A percentile compares a stretch with the other conserved stretches of the same genome.
Conservation (phyloP, 1,140 invertebrate genomes). For the Ceratitis capitata region DNA sequence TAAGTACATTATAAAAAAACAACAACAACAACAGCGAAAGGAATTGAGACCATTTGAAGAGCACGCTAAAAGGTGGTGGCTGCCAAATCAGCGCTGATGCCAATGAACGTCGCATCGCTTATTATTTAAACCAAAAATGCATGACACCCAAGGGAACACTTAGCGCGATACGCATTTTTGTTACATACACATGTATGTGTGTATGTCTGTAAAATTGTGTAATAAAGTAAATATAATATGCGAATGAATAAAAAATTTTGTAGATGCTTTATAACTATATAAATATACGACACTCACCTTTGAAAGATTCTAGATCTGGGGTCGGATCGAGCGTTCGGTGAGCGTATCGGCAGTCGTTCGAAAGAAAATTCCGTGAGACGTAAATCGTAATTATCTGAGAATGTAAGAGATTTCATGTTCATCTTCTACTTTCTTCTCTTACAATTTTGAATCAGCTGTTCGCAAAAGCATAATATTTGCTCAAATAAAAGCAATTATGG, state of each 20-base stretch:
- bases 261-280: not conserved
- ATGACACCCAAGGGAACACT: constrained; percentile 64
- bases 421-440: no score
- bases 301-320: no score
- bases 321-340: no score
- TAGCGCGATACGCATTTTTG: constrained; percentile 41
- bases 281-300: no score
- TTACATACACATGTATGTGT: not conserved
- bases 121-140: constrained; percentile 54
- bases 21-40: not conserved
- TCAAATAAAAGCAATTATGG: no score
- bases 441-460: no score
- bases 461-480: no score
- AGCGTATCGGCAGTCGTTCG: no score
- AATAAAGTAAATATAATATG: not conserved
- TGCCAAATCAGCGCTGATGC: not conserved
- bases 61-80: not conserved
- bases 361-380: no score
- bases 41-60: not conserved
- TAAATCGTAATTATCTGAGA: no score
- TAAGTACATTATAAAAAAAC: not conserved
- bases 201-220: not conserved
- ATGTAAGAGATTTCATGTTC: no score
- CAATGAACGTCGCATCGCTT: not conserved
- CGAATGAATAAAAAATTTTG: not conserved